Evolutionary conservation across 2,113 vertebrate species (phyloP), one percentile per base, ranked within the genome.

Genomic region (Gopherus evgoodei): DNA sequence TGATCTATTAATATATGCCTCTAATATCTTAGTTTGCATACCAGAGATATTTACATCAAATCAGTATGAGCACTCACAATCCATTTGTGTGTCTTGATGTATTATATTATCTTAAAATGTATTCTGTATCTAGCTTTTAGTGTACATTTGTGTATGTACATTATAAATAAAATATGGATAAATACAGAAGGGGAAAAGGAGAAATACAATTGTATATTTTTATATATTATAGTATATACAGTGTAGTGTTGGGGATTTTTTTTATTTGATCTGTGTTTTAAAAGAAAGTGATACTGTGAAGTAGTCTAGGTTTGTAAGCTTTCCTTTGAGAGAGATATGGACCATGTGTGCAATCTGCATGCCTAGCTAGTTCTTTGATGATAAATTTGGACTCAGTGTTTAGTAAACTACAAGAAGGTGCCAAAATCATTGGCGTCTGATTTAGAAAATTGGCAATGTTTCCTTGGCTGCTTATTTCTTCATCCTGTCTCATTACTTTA

Each of bases 331-430:
- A 59, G 54, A 84, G 86, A 95, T 94, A 81, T 86, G 47, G 44
- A 83, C 44, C 35, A 27, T 21, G 91, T 91, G 93, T 95, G 93
- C 96, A 96, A 96, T 97, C 97, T 97, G 96, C 93, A 94, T 92
- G 97, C 94, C 84, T 96, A 90, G 80, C 95, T 96, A 94, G 90
- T 90, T 94, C 93, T 98, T 98, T 98, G 97, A 97, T 96, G 97
- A 97, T 97, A 98, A 97, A 97, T 97, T 97, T 97, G 94, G 96
- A 78, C 44, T 89, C 82, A 89, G 80, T 94, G 81, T 96, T 87
- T 54, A 94, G 92, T 88, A 91, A 97, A 84, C 87, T 84, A 89
- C 56, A 87, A 93, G 90, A 97, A 95, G 53, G 93, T 90, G 95
- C 94, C 82, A 95, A 97, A 91, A 91, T 62, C 90, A 91, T 87